Conservation (phyloP, 2,113 vertebrate genomes). For the Chlorodrepanis virens region DNA sequence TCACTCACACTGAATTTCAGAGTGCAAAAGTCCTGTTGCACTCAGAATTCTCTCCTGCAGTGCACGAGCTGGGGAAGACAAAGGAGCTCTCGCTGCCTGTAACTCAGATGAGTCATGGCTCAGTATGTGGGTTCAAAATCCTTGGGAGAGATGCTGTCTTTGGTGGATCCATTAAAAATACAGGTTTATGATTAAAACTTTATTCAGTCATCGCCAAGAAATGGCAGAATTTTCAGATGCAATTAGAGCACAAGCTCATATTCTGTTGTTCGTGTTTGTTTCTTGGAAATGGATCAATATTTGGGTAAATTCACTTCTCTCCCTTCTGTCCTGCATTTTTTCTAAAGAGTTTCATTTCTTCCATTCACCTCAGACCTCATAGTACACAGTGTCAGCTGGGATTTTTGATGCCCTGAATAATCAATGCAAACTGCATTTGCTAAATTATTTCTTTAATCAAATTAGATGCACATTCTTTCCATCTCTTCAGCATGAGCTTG, state of each 20-base stretch:
- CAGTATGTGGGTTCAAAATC: background rate
- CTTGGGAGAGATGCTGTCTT: background rate
- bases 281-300: background rate
- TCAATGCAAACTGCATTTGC: background rate
- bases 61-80: background rate
- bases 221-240: background rate
- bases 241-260: background rate
- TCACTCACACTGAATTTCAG: background rate
- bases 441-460: background rate
- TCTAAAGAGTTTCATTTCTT: background rate
- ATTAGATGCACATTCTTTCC: background rate
- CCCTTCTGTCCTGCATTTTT: background rate
- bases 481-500: background rate
- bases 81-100: background rate
- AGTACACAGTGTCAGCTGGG: background rate
- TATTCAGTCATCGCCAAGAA: background rate
- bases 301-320: background rate
- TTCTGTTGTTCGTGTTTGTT: background rate
- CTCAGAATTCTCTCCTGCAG: background rate
- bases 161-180: background rate
- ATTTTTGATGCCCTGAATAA: background rate
- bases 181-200: background rate
- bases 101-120: background rate
- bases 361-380: background rate
- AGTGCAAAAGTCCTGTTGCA: background rate